Evolutionary conservation across 2,797 vertebrate species (phyloP), one percentile per base, ranked within the genome.

Genomic region (Enteromius treurensis): DNA sequence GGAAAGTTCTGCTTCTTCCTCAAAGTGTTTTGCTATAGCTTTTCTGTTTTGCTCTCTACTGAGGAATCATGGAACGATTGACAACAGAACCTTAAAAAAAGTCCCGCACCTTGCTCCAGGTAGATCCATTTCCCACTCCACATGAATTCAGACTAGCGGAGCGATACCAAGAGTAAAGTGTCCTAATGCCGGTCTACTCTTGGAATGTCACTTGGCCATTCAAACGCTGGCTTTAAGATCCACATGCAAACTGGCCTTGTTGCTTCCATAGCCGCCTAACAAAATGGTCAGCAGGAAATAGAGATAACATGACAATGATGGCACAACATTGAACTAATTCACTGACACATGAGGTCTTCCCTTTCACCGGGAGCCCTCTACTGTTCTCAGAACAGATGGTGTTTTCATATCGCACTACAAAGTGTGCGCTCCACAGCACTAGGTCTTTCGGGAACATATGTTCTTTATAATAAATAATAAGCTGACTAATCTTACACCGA

Each of bases 321-420:
- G 84, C 88, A 90, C 89, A 74, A 89, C 92, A 89, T 89, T 91
- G 88, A 92, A 80, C 91, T 94, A 92, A 94, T 94, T 92, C 90
- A 91, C 88, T 92, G 92, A 92, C 92, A 93, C 92, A 93, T 91
- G 87, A 90, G 91, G 88, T 88, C 88, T 90, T 84, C 88, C 86
- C 84, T 81, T 70, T 32, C 58, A 75, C 83, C 74, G 71, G 62
- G 71, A 87, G 85, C 75, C 87, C 71, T 71, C 78, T 84, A 74
- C 79, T 86, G 88, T 92, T 94, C 88, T 88, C 89, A 88, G 90
- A 89, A 87, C 95, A 96, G 93, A 95, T 96, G 94, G 95, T 95
- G 94, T 95, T 95, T 95, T 95, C 92, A 93, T 93, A 93, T 93
- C 83, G 49, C 88, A 90, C 91, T 86, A 92, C 91, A 92, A 94